Evolutionary conservation across 2,888 invertebrate species (phyloP).

Genomic region (Dynastes hyllus): DNA sequence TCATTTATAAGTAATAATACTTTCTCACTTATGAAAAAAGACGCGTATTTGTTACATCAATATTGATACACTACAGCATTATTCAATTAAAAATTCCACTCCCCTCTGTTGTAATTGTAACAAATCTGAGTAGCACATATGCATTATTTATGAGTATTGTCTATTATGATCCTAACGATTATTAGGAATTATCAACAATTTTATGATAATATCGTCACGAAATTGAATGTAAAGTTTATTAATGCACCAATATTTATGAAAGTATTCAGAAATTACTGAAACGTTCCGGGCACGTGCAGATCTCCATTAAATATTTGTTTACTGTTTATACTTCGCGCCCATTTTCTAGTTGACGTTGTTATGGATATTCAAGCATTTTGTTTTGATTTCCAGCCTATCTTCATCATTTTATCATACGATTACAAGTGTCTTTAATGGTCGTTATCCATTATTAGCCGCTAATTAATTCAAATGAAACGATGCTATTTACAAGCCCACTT

Average conservation of each 20-base stretch:
- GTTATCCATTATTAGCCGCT: background rate
- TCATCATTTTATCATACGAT: background rate
- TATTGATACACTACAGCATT: background rate
- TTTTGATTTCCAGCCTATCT: background rate
- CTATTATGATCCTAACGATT: background rate
- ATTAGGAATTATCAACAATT: background rate
- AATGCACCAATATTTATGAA: background rate
- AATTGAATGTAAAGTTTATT: background rate
- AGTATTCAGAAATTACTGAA: background rate
- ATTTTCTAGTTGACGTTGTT: background rate
- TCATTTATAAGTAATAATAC: too few relatives aligned
- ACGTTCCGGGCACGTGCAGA: background rate
- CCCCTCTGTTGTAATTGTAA: background rate
- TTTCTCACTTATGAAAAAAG: too few relatives aligned
- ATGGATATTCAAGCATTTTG: background rate
- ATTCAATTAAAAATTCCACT: slow-evolving; percentile 5
- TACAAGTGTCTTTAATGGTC: background rate
- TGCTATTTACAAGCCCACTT: background rate
- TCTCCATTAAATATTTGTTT: background rate
- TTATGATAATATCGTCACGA: background rate
- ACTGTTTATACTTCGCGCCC: background rate
- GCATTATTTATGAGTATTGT: background rate
- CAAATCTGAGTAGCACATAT: background rate
- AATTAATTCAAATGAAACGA: slow-evolving; percentile 6
- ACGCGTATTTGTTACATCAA: too few relatives aligned